Evolutionary conservation across 2,888 invertebrate species (phyloP), one percentile per base, ranked within the genome.

Genomic region (Himalopsyche tibetana): DNA sequence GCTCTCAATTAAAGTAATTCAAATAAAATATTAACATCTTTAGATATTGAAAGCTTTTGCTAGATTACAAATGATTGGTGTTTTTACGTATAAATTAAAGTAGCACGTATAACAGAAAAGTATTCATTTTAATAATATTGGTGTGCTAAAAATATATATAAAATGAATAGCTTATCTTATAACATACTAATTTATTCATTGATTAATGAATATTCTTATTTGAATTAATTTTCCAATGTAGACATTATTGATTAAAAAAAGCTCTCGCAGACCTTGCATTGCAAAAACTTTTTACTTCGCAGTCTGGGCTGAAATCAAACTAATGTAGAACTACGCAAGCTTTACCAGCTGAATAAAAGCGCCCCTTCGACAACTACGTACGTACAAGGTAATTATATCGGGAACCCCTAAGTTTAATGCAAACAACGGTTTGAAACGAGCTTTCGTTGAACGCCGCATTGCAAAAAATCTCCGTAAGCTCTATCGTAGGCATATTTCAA

Each of bases 401-500:
- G 84, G 82, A 87, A 80, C 87, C 87, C 84, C 86, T 86, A 88
- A 88, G 88, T 88, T 63, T 85, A 79, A 79, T 45, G 80, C 88
- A 88, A 88, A 88, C 88, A 86, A 38, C 55, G 55, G 80, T 36
- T 82, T 55, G 55, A 40, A 69, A 56, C 28, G 55, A 55, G 55
- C 74, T 74, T 74, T 55, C 82, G 51, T 82, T 55, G 11, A 42
- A 28, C 82, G 56, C 74, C 51, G 40, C 36, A 11, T 45, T 40
- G 45, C 82, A 28, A 56, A 63, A 69, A 63, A 74, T 15, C 36
- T 74, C 36, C n/a, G 36, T 36, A 74, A 28, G 74, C 36, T 36
- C 63, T 4, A 38, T 74, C 28, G 38, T 74, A 74, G 74, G 36
- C 74, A 74, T 74, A 36, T 74, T 74, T 19, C 63, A 63, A 63